A percentile compares a stretch with the other conserved stretches of the same genome.
Conservation (phyloP, 2,888 invertebrate genomes). For the Rhorus exstirpatorius region DNA sequence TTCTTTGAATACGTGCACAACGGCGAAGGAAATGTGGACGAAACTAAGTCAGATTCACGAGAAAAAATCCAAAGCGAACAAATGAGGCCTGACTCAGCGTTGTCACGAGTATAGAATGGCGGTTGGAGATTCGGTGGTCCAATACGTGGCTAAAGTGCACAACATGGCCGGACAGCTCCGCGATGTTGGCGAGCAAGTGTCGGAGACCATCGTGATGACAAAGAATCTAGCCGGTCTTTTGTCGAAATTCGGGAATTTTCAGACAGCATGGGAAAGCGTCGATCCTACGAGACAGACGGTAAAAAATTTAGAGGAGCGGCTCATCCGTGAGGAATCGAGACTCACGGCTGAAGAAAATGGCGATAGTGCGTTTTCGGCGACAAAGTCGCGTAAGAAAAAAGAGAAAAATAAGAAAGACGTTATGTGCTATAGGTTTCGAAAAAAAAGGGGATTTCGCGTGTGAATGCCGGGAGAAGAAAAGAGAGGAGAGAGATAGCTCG, state of each 20-base stretch:
- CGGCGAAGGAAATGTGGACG: slow-evolving; percentile 67
- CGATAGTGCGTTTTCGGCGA: slow-evolving; percentile 21
- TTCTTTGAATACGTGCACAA: slow-evolving; percentile 59
- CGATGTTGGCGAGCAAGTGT: slow-evolving; percentile 60
- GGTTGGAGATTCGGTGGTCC: slow-evolving; percentile 55
- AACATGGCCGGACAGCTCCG: slow-evolving; percentile 54
- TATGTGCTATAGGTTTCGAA: slow-evolving; percentile 51
- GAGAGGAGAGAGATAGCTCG: neutral
- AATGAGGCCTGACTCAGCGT: slow-evolving; percentile 36
- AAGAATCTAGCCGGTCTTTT: slow-evolving; percentile 60
- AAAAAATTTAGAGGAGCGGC: slow-evolving; percentile 52
- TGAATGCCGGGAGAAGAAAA: slow-evolving; percentile 33
- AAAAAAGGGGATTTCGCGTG: slow-evolving; percentile 56
- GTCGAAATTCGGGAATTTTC: slow-evolving; percentile 56
- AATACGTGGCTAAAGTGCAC: slow-evolving; percentile 56
- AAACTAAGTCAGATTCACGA: slow-evolving; percentile 56
- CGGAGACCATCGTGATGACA: slow-evolving; percentile 56
- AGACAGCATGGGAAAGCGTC: slow-evolving; percentile 63
- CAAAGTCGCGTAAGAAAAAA: neutral
- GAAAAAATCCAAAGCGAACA: slow-evolving; percentile 58
- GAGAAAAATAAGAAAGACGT: neutral
- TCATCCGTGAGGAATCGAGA: slow-evolving; percentile 48
- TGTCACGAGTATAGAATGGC: slow-evolving; percentile 58
- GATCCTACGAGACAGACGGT: slow-evolving; percentile 40
- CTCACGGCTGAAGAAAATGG: slow-evolving; percentile 18